These are phyloP conservation scores for Antitype chi DNA, from an alignment of 2,888 invertebrate species.

Conservation along the genomic window DNA sequence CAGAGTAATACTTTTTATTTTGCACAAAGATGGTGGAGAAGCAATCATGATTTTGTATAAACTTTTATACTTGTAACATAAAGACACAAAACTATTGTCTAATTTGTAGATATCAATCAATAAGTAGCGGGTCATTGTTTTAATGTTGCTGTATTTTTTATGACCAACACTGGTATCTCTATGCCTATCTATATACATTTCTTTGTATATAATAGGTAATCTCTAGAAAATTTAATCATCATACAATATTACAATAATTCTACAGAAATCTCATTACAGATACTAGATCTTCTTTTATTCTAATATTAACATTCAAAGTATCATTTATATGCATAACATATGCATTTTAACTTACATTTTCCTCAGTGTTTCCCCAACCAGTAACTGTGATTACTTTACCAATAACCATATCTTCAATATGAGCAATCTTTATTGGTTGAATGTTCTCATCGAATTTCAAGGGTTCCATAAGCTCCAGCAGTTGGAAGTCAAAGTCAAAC, in stretches of 20 bases:
- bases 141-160: conserved; percentile 4
- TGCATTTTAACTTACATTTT: conserved; percentile 82
- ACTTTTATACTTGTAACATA: not conserved
- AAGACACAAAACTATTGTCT: not conserved
- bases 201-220: not conserved
- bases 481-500: conserved; percentile 86
- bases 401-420: conserved; percentile 84
- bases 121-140: not conserved
- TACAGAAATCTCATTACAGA: not conserved
- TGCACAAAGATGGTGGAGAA: conserved; percentile 8
- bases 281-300: not conserved
- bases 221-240: not conserved
- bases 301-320: not conserved
- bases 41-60: not conserved
- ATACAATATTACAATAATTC: not conserved
- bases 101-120: conserved; percentile 3
- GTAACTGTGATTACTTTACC: conserved; percentile 85
- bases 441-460: conserved; percentile 79
- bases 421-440: conserved; percentile 83
- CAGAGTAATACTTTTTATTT: not conserved
- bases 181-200: conserved; percentile 19
- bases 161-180: not conserved
- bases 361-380: conserved; percentile 87
- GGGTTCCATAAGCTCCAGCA: conserved; percentile 77
- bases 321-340: not conserved